Evolutionary conservation across 2,113 vertebrate species (phyloP), one percentile per base, ranked within the genome.

Genomic region (Peromyscus leucopus): DNA sequence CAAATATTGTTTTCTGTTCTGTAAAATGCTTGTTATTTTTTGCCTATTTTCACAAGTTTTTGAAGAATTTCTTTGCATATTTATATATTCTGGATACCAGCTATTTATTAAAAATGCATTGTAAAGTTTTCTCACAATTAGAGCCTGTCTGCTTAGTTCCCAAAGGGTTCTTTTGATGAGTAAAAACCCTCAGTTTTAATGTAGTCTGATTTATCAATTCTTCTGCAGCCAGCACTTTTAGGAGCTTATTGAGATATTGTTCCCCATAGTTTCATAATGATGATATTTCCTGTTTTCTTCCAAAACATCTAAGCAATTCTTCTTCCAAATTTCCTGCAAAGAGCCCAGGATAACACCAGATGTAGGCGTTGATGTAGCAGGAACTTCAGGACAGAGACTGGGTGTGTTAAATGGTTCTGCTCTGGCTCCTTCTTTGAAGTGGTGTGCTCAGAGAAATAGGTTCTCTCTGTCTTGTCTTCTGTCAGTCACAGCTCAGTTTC

Each of bases 221-320:
- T 91, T 72, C 8, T 57, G 10, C 28, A 46, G 55, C 63, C 67
- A 71, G 55, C 5, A 42, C 46, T 91, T 86, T 79, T 46, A 86
- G 55, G 26, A 51, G 51, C 33, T 57, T 65, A 28, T 72, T 80
- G 55, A 90, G 31, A 83, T 93, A 78, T 76, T 84, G 21, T 80
- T 94, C 21, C 63, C 57, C 84, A 86, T 8, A n/a, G 46, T 51
- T 65, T 94, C 26, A 63, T 90, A 42, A 17, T 63, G 39, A 42
- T 79, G 46, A 8, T 93, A 74, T 79, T 80, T 86, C 10, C 65
- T 91, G 11, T 72, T 79, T 89, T 87, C 28, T 87, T 94, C 46
- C 13, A 63, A 87, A 85, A 46, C 36, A 61, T 74, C 46, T 31
- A 87, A 74, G 39, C 6, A n/a, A 9, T 63, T 69, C 39, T 84